A percentile compares a stretch with the other conserved stretches of the same genome.
These are phyloP conservation scores for Myotis davidii DNA, from an alignment of 2,113 vertebrate species.

Conservation along the genomic window DNA sequence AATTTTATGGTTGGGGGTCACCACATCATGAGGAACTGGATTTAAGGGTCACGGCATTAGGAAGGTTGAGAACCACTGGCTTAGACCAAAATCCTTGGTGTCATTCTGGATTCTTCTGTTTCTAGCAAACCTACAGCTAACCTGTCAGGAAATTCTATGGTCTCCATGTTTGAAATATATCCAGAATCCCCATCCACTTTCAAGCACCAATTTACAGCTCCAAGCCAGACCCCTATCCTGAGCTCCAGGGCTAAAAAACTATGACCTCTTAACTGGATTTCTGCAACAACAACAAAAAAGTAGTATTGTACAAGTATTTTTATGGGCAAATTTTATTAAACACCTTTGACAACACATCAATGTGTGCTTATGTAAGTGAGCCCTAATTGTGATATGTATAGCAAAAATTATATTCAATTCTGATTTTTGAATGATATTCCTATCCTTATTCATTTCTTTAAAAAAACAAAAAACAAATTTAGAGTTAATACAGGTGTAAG, in stretches of 20 bases:
- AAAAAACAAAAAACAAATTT: neutral
- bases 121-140: neutral
- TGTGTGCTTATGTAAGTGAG: neutral
- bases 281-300: neutral
- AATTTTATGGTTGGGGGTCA: too few species aligned
- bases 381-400: neutral
- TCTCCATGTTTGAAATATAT: neutral
- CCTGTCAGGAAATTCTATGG: neutral
- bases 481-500: neutral
- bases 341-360: neutral
- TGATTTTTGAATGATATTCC: neutral
- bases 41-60: too few species aligned
- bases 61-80: too few species aligned
- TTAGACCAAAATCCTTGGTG: neutral
- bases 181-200: neutral
- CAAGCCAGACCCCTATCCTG: too few species aligned
- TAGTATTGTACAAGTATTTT: neutral
- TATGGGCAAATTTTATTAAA: neutral
- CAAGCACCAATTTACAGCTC: neutral
- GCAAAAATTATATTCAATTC: neutral
- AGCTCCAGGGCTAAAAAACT: neutral
- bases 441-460: neutral
- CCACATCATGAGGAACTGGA: too few species aligned
- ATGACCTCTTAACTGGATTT: conserved; percentile 15
- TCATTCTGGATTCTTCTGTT: neutral